Conservation (phyloP, 37 sponge, comb jelly and placozoan species). For the Ianthella basta region DNA sequence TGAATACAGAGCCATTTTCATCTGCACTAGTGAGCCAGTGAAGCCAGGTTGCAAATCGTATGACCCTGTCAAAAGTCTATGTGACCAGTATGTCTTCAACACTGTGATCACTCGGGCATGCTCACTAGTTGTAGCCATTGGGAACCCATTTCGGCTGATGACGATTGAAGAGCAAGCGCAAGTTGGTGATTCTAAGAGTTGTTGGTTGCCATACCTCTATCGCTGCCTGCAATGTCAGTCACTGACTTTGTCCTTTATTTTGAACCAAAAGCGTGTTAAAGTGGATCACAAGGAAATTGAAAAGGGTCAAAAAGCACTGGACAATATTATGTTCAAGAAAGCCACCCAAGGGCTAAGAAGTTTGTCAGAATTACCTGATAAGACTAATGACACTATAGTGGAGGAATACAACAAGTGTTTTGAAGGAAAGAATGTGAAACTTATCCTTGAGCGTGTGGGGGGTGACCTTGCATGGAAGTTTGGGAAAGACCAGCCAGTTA, state of each 20-base stretch:
- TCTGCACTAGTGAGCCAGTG: conserved; percentile 60
- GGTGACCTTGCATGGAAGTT: conserved; percentile 19
- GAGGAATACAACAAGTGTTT: conserved; percentile 10
- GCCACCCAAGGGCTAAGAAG: not conserved
- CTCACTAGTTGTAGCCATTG: conserved; percentile 70
- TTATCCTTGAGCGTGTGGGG: not conserved
- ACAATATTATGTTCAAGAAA: not conserved
- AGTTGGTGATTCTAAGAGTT: conserved; percentile 6
- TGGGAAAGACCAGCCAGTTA: not conserved
- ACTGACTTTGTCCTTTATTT: conserved; percentile 13
- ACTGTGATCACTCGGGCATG: conserved; percentile 73
- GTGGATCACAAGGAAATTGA: too few relatives aligned
- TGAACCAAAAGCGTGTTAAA: not conserved
- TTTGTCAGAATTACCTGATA: not conserved
- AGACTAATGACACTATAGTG: not conserved
- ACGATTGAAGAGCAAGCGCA: conserved; percentile 22
- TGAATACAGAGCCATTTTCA: conserved; percentile 47
- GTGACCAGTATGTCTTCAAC: conserved; percentile 70
- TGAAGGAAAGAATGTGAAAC: not conserved
- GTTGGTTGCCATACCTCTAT: conserved; percentile 71
- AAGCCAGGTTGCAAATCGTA: not conserved
- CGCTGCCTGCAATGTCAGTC: conserved; percentile 58
- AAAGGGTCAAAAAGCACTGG: not conserved
- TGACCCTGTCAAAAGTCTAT: conserved; percentile 57
- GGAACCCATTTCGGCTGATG: conserved; percentile 70